phyloP scores from a whole-genome alignment of 2,888 invertebrate genomes.

The Meghimatium bilineatum region DNA sequence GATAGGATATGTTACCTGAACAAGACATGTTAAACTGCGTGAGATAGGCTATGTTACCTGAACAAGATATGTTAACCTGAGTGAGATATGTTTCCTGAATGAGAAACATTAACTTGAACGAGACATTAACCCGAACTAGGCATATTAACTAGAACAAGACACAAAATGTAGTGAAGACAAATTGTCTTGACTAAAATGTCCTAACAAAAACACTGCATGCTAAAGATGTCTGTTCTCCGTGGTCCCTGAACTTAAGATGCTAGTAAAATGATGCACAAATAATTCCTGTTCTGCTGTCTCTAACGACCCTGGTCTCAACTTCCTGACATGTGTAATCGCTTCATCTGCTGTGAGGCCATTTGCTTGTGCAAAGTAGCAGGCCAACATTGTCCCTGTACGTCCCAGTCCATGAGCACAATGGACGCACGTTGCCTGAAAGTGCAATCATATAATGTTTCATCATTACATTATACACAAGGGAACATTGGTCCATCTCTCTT shows the following conservation, averaged over 20 bases:
- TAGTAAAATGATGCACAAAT: slow-evolving; percentile 54
- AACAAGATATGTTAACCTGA: too few relatives aligned
- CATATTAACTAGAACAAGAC: too few relatives aligned
- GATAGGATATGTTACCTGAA: too few relatives aligned
- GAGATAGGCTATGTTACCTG: too few relatives aligned
- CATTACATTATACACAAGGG: too few relatives aligned
- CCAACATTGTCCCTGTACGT: slow-evolving; percentile 85
- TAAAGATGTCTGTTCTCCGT: neutral
- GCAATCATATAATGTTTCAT: neutral
- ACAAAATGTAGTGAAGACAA: neutral
- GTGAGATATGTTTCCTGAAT: too few relatives aligned
- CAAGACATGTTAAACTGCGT: too few relatives aligned
- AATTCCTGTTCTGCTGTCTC: slow-evolving; percentile 75
- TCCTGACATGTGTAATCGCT: slow-evolving; percentile 65
- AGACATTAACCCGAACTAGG: too few relatives aligned
- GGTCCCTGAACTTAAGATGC: neutral
- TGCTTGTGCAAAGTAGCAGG: slow-evolving; percentile 84
- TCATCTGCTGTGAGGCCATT: slow-evolving; percentile 74
- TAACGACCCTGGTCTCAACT: slow-evolving; percentile 74
- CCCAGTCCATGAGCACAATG: slow-evolving; percentile 86
- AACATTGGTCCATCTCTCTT: neutral
- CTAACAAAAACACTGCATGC: neutral
- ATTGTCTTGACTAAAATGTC: neutral
- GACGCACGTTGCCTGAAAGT: slow-evolving; percentile 82
- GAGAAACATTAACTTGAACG: too few relatives aligned